Conservation (phyloP, 2,113 vertebrate genomes). For the Leptodactylus fuscus region DNA sequence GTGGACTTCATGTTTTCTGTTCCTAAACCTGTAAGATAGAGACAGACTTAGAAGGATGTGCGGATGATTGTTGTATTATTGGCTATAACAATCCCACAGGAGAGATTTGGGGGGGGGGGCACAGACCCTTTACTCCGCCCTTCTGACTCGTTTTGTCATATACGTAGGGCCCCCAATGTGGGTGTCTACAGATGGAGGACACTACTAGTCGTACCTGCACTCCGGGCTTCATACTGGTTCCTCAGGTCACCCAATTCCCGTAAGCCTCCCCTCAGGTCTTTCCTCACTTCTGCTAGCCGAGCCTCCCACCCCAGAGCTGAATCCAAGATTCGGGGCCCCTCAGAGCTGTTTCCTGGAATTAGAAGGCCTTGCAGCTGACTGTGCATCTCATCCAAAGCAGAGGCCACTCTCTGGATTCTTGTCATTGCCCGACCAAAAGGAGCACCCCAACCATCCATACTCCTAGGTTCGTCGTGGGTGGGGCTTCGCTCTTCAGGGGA, state of each 20-base stretch:
- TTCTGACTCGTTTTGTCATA: no score
- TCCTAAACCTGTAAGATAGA: slow-evolving; percentile 20
- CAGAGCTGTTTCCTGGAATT: background rate
- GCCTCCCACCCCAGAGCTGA: slow-evolving; percentile 38
- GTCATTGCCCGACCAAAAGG: slow-evolving; percentile 34
- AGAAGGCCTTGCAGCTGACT: slow-evolving; percentile 22
- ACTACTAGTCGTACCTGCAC: background rate
- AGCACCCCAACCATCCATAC: background rate
- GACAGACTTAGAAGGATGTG: background rate
- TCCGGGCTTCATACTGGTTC: slow-evolving; percentile 6
- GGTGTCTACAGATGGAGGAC: background rate
- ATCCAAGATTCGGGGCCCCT: background rate
- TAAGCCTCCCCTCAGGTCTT: slow-evolving; percentile 33
- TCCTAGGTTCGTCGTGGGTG: background rate
- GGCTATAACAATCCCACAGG: no score
- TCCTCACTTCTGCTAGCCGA: slow-evolving; percentile 23
- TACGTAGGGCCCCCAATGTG: background rate
- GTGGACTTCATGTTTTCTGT: background rate
- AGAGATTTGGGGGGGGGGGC: no score
- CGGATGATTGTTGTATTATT: no score
- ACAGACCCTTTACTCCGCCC: no score
- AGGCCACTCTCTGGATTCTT: slow-evolving; percentile 2
- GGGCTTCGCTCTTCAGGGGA: background rate
- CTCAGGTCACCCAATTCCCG: slow-evolving; percentile 15
- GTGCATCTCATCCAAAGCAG: slow-evolving; percentile 32